Evolutionary conservation across 2,888 invertebrate species (phyloP).

Genomic region (Tridacna crocea): DNA sequence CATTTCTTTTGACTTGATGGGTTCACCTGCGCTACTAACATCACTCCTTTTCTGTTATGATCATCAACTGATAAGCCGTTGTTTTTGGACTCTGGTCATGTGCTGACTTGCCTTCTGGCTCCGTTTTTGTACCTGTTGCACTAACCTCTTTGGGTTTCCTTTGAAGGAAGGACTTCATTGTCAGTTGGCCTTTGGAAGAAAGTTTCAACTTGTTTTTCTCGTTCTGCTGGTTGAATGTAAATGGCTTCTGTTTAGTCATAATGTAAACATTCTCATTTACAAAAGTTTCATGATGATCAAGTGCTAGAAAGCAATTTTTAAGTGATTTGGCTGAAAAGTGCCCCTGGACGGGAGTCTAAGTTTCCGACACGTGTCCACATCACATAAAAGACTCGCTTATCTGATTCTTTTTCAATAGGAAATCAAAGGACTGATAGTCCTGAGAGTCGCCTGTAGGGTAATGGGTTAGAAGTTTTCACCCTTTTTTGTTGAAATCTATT

Average conservation of each 20-base stretch:
- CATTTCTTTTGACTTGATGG: not conserved
- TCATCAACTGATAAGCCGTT: not conserved
- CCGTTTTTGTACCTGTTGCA: not conserved
- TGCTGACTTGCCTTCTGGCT: not conserved
- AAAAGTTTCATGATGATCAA: no score
- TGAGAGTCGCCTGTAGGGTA: no score
- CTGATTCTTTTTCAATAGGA: no score
- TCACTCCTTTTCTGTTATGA: not conserved
- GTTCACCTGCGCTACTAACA: not conserved
- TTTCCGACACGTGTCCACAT: no score
- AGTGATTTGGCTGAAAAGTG: no score
- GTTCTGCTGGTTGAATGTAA: not conserved
- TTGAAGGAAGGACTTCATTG: not conserved
- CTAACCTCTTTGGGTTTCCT: not conserved
- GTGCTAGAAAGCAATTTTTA: no score
- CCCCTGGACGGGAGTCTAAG: no score
- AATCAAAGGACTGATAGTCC: no score
- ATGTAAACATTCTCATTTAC: no score
- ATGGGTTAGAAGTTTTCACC: no score
- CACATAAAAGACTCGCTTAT: no score
- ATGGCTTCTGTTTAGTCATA: not conserved
- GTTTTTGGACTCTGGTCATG: not conserved
- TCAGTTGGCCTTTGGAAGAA: slow-evolving; percentile 1
- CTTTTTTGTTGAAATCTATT: no score
- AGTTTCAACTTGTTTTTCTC: not conserved